phyloP scores from a whole-genome alignment of 2,113 vertebrate genomes.

The Nibea albiflora region DNA sequence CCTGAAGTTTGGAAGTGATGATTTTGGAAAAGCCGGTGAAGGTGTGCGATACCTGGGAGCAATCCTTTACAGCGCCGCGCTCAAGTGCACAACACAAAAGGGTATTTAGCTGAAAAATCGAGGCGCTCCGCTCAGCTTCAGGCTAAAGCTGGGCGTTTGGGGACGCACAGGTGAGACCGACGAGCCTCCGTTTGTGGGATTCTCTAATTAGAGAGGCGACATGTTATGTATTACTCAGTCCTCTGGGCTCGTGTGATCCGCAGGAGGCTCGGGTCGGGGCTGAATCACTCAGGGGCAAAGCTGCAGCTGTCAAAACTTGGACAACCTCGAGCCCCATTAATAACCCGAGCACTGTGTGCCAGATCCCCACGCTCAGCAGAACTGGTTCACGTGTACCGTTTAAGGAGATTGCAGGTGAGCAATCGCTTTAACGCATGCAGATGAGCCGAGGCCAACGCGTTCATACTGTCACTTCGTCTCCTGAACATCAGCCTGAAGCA shows the following conservation, averaged over 20 bases:
- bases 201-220: constrained; percentile 23
- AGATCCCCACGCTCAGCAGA: constrained; percentile 10
- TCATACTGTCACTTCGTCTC: constrained; percentile 21
- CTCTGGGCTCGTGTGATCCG: constrained; percentile 1
- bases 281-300: background rate
- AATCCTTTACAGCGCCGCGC: constrained; percentile 38
- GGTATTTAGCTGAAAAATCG: background rate
- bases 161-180: constrained; percentile 14
- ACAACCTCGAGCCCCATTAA: constrained; percentile 10
- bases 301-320: constrained; percentile 34
- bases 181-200: background rate
- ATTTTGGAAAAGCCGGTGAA: too few species aligned
- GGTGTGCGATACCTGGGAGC: background rate
- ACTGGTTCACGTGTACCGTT: constrained; percentile 20
- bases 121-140: background rate
- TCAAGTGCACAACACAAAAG: constrained; percentile 4
- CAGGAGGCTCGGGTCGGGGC: background rate
- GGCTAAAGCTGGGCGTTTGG: background rate
- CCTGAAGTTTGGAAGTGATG: too few species aligned
- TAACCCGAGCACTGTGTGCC: background rate
- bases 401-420: constrained; percentile 9
- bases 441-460: constrained; percentile 10
- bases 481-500: constrained; percentile 35
- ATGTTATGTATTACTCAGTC: background rate
- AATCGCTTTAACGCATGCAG: constrained; percentile 12